These are phyloP conservation scores for Caenorhabditis zanzibari DNA, from an alignment of 2,888 invertebrate species.

Conservation along the genomic window DNA sequence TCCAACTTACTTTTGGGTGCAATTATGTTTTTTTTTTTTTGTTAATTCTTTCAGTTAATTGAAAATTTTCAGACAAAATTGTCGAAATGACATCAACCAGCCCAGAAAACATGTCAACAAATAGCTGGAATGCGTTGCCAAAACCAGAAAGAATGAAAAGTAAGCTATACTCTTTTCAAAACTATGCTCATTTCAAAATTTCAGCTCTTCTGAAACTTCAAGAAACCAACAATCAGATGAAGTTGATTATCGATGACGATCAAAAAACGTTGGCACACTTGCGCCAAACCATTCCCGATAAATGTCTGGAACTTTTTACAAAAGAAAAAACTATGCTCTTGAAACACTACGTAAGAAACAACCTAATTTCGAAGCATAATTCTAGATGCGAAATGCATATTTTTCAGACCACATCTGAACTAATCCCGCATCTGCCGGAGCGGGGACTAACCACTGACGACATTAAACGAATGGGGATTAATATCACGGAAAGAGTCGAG, in stretches of 20 bases:
- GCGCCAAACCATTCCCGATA: slow-evolving; percentile 40
- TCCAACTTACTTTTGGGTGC: neutral
- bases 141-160: slow-evolving; percentile 39
- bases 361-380: too few relatives aligned
- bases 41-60: neutral
- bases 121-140: slow-evolving; percentile 43
- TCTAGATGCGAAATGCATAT: neutral
- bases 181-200: neutral
- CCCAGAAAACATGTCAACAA: slow-evolving; percentile 28
- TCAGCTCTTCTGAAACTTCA: slow-evolving; percentile 42
- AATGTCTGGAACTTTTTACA: slow-evolving; percentile 37
- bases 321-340: slow-evolving; percentile 31
- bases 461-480: slow-evolving; percentile 10
- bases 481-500: slow-evolving; percentile 20
- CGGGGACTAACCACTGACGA: slow-evolving; percentile 11
- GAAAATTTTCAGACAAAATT: neutral
- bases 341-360: slow-evolving; percentile 39
- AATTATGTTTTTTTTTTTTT: neutral
- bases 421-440: slow-evolving; percentile 24
- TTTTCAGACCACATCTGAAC: slow-evolving; percentile 28
- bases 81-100: slow-evolving; percentile 23
- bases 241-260: slow-evolving; percentile 27
- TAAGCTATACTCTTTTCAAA: slow-evolving; percentile 1
- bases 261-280: slow-evolving; percentile 42
- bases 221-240: slow-evolving; percentile 22